These are phyloP conservation scores for Microplitis deprimator DNA, from an alignment of 2,888 invertebrate species.

Conservation along the genomic window DNA sequence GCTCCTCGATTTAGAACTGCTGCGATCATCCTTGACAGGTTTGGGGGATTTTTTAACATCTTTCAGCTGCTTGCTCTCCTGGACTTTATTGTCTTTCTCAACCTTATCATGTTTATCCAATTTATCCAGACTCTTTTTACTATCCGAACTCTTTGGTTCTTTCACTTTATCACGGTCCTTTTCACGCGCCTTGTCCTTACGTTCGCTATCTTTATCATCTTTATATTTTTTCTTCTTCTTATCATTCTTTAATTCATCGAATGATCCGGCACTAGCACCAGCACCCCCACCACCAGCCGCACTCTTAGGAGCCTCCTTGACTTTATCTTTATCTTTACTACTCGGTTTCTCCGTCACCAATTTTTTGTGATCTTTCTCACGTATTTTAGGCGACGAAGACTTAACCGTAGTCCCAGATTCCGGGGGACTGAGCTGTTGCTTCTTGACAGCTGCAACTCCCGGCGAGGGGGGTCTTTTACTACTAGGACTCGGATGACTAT, in stretches of 20 bases:
- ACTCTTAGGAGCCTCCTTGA: slow-evolving; percentile 47
- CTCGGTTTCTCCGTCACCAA: slow-evolving; percentile 33
- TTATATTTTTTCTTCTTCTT: slow-evolving; percentile 74
- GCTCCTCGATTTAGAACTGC: slow-evolving; percentile 50
- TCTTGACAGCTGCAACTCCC: slow-evolving; percentile 64
- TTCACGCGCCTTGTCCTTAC: slow-evolving; percentile 72
- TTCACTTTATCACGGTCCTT: slow-evolving; percentile 72
- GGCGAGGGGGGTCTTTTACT: slow-evolving; percentile 62
- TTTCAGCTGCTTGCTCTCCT: slow-evolving; percentile 71
- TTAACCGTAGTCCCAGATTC: slow-evolving; percentile 59
- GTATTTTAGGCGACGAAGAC: slow-evolving; percentile 62
- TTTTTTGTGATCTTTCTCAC: slow-evolving; percentile 69
- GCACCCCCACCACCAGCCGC: slow-evolving; percentile 58
- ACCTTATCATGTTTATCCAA: slow-evolving; percentile 77
- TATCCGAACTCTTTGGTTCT: slow-evolving; percentile 69
- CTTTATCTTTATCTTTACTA: slow-evolving; percentile 48
- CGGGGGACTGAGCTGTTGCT: slow-evolving; percentile 60
- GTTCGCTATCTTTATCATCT: slow-evolving; percentile 76
- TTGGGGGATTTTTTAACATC: slow-evolving; percentile 65
- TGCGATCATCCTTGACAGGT: slow-evolving; percentile 50
- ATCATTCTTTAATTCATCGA: slow-evolving; percentile 73
- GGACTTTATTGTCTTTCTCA: slow-evolving; percentile 71
- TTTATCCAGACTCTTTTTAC: slow-evolving; percentile 75
- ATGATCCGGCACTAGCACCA: slow-evolving; percentile 67
- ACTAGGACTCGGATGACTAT: slow-evolving; percentile 62